Base-by-base conservation (phyloP, 2,888 invertebrate species). In the Taenaris catops region DNA sequence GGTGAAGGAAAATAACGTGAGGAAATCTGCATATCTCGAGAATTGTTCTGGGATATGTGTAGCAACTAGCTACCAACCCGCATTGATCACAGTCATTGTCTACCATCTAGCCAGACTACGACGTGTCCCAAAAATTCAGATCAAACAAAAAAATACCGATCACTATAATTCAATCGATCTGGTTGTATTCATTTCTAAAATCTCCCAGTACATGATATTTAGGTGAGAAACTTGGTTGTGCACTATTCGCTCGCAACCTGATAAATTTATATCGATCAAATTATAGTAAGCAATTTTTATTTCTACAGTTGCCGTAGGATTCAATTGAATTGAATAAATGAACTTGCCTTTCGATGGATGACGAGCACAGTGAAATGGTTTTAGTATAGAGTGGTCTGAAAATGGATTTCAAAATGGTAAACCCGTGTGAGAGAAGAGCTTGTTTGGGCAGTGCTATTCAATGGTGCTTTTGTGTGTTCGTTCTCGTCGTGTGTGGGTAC, bases 381-480 rank as follows among this genome's bases (percentile, higher is more conserved):
- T n/a, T 60, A 59, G 40, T 42, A 38, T 9, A 46, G 49, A 25
- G 18, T 32, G 32, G 8, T 12, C 3, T n/a, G 10, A 11, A 8
- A 21, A 19, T 5, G 25, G 16, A 16, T 25, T 38, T 27, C 60
- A 62, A 12, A 71, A 51, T 45, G 46, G 45, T 48, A 46, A 65
- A 48, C 53, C 55, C 41, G 59, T 61, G 48, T 61, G 71, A 58
- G 60, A 71, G 36, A 65, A 60, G 34, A 63, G 64, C 43, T 44
- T 51, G 72, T 42, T 55, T 75, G 34, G 73, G 78, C 62, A 63
- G 70, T 62, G 78, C 73, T 46, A 80, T 84, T 70, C 47, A 78
- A 48, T 78, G 79, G 79, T 72, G 75, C 63, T 65, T 71, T 53
- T 78, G 74, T 69, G 75, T 71, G 55, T 68, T 79, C 48, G 62